A percentile compares a stretch with the other conserved stretches of the same genome.
phyloP scores from a whole-genome alignment of 1,140 invertebrate genomes.

The Bilobella aurantiaca region DNA sequence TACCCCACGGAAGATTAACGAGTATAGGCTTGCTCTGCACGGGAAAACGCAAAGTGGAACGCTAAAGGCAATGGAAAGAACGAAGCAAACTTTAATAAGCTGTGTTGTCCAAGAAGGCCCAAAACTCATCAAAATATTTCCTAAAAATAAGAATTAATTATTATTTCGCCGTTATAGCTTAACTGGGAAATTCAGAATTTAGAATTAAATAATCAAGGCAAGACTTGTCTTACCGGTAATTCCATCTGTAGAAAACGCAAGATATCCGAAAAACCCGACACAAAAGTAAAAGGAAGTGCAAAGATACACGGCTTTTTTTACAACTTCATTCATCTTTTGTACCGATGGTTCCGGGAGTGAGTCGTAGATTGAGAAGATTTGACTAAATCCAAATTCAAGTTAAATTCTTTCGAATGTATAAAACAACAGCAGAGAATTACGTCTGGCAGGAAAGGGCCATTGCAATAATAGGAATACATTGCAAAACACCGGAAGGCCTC shows the following conservation, averaged over 20 bases:
- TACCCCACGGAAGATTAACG: constrained; percentile 76
- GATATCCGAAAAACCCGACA: constrained; percentile 89
- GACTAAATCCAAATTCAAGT: constrained; percentile 48
- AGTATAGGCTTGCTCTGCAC: constrained; percentile 84
- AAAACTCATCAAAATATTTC: constrained; percentile 83
- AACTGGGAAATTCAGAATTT: too few species aligned
- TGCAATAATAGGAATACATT: constrained; percentile 87
- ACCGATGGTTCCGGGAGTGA: constrained; percentile 73
- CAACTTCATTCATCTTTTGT: constrained; percentile 77
- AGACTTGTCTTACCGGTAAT: not conserved
- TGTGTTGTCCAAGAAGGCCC: constrained; percentile 66
- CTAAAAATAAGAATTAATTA: constrained; percentile 41
- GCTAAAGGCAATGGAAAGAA: constrained; percentile 85
- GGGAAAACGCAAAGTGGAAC: constrained; percentile 96
- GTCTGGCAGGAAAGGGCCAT: constrained; percentile 93
- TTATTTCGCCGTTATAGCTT: too few species aligned
- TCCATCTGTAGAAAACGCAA: constrained; percentile 60
- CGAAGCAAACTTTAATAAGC: constrained; percentile 84
- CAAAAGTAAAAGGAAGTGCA: constrained; percentile 54
- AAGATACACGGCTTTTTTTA: constrained; percentile 78
- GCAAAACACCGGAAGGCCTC: constrained; percentile 69
- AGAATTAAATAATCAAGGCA: too few species aligned
- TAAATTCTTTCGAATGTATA: constrained; percentile 1
- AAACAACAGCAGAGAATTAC: constrained; percentile 42
- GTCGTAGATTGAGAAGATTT: constrained; percentile 92